These are phyloP conservation scores for Bungarus multicinctus DNA, from an alignment of 2,113 vertebrate species.

Conservation along the genomic window DNA sequence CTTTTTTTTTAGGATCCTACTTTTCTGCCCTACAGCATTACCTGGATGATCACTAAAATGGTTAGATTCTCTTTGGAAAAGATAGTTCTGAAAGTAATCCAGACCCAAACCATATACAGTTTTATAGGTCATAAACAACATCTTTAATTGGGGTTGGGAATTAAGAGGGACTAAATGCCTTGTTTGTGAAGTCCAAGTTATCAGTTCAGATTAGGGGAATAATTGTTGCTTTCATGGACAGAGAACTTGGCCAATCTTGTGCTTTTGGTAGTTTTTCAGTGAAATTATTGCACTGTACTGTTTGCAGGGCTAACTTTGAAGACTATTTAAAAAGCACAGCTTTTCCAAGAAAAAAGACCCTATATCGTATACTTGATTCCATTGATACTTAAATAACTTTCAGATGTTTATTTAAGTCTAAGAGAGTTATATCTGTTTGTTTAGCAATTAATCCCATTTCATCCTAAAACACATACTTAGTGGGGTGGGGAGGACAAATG, in stretches of 20 bases:
- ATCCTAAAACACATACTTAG: background rate
- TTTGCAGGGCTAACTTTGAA: background rate
- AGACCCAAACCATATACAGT: background rate
- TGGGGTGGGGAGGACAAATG: background rate
- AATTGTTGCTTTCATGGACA: background rate
- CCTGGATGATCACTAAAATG: background rate
- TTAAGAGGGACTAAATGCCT: background rate
- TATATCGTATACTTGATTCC: background rate
- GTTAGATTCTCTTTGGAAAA: background rate
- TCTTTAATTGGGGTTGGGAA: background rate
- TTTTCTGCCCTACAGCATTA: background rate
- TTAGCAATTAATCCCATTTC: background rate
- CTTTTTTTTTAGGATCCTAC: background rate
- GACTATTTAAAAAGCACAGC: background rate
- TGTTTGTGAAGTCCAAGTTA: background rate
- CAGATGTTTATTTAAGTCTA: background rate
- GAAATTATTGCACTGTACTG: background rate
- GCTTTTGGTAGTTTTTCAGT: background rate
- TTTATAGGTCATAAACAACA: background rate
- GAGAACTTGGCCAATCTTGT: background rate
- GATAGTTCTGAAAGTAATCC: background rate
- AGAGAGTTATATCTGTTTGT: background rate
- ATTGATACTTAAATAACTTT: background rate
- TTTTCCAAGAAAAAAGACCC: background rate
- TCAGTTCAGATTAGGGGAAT: background rate